Evolutionary conservation across 2,797 vertebrate genomes (phyloP), one percentile per base, ranked within the genome.

Genomic region (Crotalus adamanteus): DNA sequence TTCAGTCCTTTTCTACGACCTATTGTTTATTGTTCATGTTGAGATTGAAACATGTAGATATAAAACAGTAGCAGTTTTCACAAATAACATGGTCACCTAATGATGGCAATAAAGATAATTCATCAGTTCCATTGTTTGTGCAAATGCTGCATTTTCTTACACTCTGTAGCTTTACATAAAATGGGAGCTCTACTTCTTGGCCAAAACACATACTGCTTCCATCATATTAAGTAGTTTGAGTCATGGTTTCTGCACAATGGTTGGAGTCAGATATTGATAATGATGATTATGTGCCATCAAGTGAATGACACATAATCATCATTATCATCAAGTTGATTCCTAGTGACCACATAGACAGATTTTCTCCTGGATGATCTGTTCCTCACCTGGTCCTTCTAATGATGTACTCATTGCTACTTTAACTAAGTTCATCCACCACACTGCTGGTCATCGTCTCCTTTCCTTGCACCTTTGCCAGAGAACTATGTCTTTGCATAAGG

Each of bases 1-100:
- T 51, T 63, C 60, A 57, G 55, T 28, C 0, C 0, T 18, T 42
- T 83, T 6, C 53, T 18, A 22, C 9, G 0, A 0, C 0, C 0
- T 0, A 31, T 13, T 3, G 1, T 78, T 3, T 86, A 28, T 59
- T 93, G 8, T 53, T 65, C 60, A 16, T 26, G 37, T 53, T 87
- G 85, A 37, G 0, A 5, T 4, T 28, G 42, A 87, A 7, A 37
- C 91, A 42, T 6, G 28, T 0, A 55, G 3, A 4, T 0, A 0
- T 2, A 4, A 85, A 56, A 56, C 42, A 86, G 14, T 47, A 28
- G 25, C n/a, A 51, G 22, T 4, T 42, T 86, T 61, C 56, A 86
- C 18, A 91, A 69, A 37, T 89, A 31, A 6, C 16, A n/a, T n/a
- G 25, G 56, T 61, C 4, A 53, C 78, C 28, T 47, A 22, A 9